Evolutionary conservation across 2,113 vertebrate species (phyloP).

Genomic region (Furnarius figulus): DNA sequence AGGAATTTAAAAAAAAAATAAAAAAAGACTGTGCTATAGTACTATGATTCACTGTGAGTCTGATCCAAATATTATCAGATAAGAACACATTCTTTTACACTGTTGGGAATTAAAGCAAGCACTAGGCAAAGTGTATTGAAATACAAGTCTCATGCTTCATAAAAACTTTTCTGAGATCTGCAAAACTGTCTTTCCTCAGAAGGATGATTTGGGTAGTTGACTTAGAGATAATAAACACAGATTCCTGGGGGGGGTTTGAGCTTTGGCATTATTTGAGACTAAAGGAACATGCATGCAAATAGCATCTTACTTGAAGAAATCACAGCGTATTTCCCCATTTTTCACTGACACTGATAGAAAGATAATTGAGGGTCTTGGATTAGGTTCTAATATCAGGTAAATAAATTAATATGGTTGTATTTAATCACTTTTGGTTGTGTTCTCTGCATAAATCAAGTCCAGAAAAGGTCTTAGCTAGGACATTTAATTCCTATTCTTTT

Average conservation of each 20-base stretch:
- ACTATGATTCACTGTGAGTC: neutral
- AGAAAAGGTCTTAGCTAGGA: neutral
- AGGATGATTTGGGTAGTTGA: neutral
- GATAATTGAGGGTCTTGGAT: neutral
- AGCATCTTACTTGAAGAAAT: neutral
- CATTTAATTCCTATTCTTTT: neutral
- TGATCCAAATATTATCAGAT: neutral
- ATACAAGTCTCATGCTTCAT: neutral
- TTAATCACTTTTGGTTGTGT: neutral
- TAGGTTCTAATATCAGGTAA: neutral
- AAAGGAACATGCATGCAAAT: neutral
- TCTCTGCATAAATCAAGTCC: neutral
- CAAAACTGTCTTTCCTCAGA: neutral
- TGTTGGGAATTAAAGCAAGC: neutral
- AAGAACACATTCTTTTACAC: neutral
- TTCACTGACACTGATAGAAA: neutral
- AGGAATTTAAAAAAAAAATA: neutral
- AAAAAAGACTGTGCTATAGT: neutral
- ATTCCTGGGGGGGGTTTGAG: neutral
- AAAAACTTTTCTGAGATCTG: neutral
- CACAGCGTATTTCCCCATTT: neutral
- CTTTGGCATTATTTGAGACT: neutral
- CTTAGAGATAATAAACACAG: neutral
- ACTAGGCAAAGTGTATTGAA: neutral
- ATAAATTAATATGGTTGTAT: neutral